Evolutionary conservation across 2,113 vertebrate species (phyloP).

Genomic region (Limanda limanda): DNA sequence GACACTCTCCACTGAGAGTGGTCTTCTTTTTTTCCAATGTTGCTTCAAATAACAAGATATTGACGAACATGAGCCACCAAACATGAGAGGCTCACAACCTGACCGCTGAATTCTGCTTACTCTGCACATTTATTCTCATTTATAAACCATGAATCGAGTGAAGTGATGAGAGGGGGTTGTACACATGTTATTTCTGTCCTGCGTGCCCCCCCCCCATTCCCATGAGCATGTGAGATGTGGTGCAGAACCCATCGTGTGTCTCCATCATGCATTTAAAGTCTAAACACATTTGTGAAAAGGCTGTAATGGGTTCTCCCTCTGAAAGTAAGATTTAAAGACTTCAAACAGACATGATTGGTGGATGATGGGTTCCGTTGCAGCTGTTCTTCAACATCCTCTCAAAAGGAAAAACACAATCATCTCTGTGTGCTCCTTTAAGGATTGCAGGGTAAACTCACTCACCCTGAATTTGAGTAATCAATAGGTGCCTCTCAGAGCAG

Average conservation of each 20-base stretch:
- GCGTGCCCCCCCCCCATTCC: no score
- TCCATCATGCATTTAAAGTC: not conserved
- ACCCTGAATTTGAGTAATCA: constrained; percentile 70
- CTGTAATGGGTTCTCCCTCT: no score
- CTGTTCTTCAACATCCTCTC: constrained; percentile 32
- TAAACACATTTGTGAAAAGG: not conserved
- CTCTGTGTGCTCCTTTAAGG: constrained; percentile 42
- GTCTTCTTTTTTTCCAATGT: not conserved
- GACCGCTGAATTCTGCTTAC: constrained; percentile 23
- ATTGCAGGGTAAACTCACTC: constrained; percentile 64
- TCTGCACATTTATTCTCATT: constrained; percentile 43
- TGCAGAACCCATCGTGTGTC: not conserved
- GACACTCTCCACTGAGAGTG: not conserved
- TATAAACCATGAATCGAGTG: constrained; percentile 52
- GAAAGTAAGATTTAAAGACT: no score
- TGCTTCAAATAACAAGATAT: constrained; percentile 27
- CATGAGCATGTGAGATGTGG: not conserved
- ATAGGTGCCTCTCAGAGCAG: constrained; percentile 58
- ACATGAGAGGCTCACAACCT: constrained; percentile 2
- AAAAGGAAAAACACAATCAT: constrained; percentile 4
- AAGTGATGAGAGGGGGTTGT: not conserved
- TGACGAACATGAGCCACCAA: constrained; percentile 1
- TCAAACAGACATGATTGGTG: constrained; percentile 26
- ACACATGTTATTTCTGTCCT: constrained; percentile 40
- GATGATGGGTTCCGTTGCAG: constrained; percentile 21